Evolutionary conservation across 2,888 invertebrate genomes (phyloP).

Genomic region (Coelopa pilipes): DNA sequence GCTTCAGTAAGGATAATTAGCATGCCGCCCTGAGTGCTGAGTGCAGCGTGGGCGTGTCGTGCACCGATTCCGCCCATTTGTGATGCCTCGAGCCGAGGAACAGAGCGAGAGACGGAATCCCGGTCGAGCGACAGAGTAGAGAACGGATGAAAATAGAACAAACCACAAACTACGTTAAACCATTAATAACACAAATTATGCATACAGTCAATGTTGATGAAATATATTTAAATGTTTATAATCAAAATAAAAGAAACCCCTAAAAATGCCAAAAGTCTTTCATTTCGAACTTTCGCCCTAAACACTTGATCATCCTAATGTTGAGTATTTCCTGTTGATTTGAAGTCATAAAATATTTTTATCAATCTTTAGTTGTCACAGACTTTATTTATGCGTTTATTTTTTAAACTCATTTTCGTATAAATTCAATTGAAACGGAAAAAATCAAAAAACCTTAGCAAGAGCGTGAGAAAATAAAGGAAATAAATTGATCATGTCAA

Average conservation of each 20-base stretch:
- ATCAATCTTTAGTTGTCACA: not conserved
- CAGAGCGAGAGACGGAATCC: not conserved
- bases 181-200: not conserved
- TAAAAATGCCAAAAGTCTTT: no score
- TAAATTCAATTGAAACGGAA: not conserved
- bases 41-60: not conserved
- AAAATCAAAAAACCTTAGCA: not conserved
- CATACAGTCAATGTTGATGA: slow-evolving; percentile 12
- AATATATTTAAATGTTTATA: slow-evolving; percentile 22
- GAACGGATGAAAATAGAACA: no score
- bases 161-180: no score
- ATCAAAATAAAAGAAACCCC: slow-evolving; percentile 4
- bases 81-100: not conserved
- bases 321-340: not conserved
- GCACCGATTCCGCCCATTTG: not conserved
- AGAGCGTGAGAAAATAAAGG: not conserved
- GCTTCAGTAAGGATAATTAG: not conserved
- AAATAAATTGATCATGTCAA: slow-evolving; percentile 15
- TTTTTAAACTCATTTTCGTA: no score
- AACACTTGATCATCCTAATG: not conserved
- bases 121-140: no score
- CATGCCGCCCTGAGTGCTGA: not conserved
- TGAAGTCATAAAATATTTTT: not conserved
- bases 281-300: not conserved
- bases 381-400: not conserved